Evolutionary conservation across 2,888 invertebrate genomes (phyloP).

Genomic region (Watsonalla binaria): DNA sequence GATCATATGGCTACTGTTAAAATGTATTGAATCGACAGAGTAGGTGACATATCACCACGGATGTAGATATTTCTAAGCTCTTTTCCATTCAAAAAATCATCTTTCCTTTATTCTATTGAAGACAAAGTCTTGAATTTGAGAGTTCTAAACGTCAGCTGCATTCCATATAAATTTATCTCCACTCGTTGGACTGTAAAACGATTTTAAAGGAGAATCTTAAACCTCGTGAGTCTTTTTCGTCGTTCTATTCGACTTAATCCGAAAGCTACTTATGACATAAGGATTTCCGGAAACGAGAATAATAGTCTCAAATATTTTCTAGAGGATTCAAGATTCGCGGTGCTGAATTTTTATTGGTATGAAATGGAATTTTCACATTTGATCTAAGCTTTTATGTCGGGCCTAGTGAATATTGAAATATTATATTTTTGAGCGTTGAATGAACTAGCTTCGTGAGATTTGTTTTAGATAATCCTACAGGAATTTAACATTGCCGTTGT

Average conservation of each 20-base stretch:
- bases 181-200: conserved; percentile 14
- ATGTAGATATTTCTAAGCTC: no score
- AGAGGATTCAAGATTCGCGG: neutral
- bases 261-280: neutral
- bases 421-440: no score
- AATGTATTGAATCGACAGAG: no score
- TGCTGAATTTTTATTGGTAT: neutral
- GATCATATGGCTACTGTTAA: no score
- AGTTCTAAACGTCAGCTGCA: conserved; percentile 23
- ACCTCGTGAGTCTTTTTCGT: neutral
- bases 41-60: no score
- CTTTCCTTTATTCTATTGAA: neutral
- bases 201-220: neutral
- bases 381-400: no score
- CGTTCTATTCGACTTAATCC: neutral
- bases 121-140: neutral
- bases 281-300: neutral
- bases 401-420: no score
- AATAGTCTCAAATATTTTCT: neutral
- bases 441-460: no score
- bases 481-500: no score
- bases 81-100: no score
- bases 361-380: no score
- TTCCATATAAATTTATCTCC: conserved; percentile 21
- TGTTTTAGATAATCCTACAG: no score